Evolutionary conservation across 2,113 vertebrate species (phyloP).

Genomic region (Scomber japonicus): DNA sequence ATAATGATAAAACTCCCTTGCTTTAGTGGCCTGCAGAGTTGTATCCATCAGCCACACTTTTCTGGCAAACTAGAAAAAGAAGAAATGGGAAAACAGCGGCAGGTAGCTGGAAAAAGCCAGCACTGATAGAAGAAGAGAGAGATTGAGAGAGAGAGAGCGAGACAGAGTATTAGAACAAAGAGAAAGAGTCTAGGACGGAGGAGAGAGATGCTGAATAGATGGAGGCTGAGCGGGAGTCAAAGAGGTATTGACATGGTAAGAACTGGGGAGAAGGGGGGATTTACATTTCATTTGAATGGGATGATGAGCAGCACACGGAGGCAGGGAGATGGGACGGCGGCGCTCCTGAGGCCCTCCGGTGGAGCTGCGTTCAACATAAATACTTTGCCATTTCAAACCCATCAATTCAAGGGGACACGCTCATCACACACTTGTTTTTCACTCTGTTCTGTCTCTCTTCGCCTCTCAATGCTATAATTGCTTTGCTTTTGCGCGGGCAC

Average conservation of each 20-base stretch:
- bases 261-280: slow-evolving; percentile 47
- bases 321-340: background rate
- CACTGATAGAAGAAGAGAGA: slow-evolving; percentile 21
- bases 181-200: slow-evolving; percentile 2
- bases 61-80: slow-evolving; percentile 1
- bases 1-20: background rate
- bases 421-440: slow-evolving; percentile 52
- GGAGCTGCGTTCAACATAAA: slow-evolving; percentile 55
- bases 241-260: slow-evolving; percentile 60
- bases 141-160: background rate
- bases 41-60: slow-evolving; percentile 25
- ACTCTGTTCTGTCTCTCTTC: slow-evolving; percentile 22
- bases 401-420: slow-evolving; percentile 54
- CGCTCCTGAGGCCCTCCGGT: slow-evolving; percentile 13
- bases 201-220: slow-evolving; percentile 22
- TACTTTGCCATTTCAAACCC: slow-evolving; percentile 53
- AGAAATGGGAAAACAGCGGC: slow-evolving; percentile 25
- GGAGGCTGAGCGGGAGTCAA: slow-evolving; percentile 45
- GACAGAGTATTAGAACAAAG: slow-evolving; percentile 17
- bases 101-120: slow-evolving; percentile 20
- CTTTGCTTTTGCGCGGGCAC: slow-evolving; percentile 65
- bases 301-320: slow-evolving; percentile 49
- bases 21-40: slow-evolving; percentile 1
- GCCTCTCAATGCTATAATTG: slow-evolving; percentile 67
- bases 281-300: slow-evolving; percentile 74